Percentiles rank a stretch among this genome's conserved stretches.
These are phyloP conservation scores for Lophotriccus pileatus DNA, from an alignment of 2,797 vertebrate genomes.

Conservation along the genomic window DNA sequence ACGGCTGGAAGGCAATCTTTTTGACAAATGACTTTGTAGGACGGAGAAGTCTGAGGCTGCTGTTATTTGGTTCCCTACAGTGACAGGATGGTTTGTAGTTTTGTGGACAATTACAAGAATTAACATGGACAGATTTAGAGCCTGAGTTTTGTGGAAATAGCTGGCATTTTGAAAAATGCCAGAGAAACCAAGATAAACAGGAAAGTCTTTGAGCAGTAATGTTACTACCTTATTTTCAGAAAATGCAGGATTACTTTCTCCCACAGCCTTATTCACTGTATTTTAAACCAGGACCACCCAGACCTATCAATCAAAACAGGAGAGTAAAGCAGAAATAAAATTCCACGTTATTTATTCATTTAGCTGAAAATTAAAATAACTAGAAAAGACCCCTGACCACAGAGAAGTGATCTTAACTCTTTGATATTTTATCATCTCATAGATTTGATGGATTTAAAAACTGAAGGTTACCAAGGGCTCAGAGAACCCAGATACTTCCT, in stretches of 20 bases:
- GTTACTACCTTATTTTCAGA: not conserved
- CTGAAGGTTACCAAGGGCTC: not conserved
- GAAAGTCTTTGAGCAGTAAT: not conserved
- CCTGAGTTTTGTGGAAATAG: not conserved
- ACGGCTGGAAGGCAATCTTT: not conserved
- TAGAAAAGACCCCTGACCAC: not conserved
- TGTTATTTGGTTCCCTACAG: slow-evolving; percentile 14
- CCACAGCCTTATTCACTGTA: not conserved
- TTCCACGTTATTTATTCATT: not conserved
- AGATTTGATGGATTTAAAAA: not conserved
- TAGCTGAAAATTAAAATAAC: not conserved
- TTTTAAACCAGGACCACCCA: not conserved
- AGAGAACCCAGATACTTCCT: not conserved
- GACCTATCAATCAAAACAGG: not conserved
- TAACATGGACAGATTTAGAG: slow-evolving; percentile 36
- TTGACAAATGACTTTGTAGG: slow-evolving; percentile 29
- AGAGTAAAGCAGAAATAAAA: not conserved
- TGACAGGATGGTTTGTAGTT: not conserved
- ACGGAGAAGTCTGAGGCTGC: not conserved
- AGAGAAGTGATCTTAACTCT: not conserved
- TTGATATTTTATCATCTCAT: not conserved
- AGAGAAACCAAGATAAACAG: slow-evolving; percentile 1
- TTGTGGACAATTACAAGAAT: not conserved
- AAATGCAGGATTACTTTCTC: not conserved
- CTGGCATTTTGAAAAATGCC: not conserved